Conservation (phyloP, 2,797 vertebrate genomes). For the Dicrostonyx torquatus region DNA sequence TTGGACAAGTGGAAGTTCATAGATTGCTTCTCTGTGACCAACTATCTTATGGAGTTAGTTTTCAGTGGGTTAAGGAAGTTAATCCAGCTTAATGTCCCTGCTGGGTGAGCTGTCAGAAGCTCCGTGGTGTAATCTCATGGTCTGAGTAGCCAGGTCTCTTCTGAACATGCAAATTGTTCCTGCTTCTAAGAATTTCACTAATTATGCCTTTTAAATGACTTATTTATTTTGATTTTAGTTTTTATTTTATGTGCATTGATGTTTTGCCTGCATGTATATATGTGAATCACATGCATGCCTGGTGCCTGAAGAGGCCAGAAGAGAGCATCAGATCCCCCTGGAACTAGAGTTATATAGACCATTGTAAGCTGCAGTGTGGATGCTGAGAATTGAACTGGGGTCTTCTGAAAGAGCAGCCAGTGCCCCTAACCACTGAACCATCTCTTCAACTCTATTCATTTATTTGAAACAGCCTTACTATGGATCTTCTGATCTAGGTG, state of each 20-base stretch:
- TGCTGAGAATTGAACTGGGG: neutral
- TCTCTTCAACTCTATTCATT: neutral
- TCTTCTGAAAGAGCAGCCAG: neutral
- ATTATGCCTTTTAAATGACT: neutral
- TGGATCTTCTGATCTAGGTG: neutral
- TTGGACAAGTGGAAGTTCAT: conserved; percentile 12
- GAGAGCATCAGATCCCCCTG: neutral
- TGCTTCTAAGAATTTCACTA: conserved; percentile 38
- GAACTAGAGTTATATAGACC: neutral
- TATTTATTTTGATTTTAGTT: neutral
- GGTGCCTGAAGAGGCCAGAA: neutral
- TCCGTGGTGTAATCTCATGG: neutral
- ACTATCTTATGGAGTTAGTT: neutral
- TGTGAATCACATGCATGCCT: neutral
- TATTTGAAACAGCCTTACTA: neutral
- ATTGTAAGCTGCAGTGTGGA: neutral
- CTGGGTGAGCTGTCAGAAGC: neutral
- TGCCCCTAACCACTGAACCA: neutral
- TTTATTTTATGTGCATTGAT: neutral
- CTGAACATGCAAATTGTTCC: neutral
- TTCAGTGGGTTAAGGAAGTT: conserved; percentile 14
- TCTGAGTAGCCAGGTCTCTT: neutral
- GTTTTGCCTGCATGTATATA: neutral
- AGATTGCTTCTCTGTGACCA: neutral
- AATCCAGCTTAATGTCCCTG: neutral